phyloP scores from a whole-genome alignment of 2,888 invertebrate genomes.

The Aleiodes alternator region DNA sequence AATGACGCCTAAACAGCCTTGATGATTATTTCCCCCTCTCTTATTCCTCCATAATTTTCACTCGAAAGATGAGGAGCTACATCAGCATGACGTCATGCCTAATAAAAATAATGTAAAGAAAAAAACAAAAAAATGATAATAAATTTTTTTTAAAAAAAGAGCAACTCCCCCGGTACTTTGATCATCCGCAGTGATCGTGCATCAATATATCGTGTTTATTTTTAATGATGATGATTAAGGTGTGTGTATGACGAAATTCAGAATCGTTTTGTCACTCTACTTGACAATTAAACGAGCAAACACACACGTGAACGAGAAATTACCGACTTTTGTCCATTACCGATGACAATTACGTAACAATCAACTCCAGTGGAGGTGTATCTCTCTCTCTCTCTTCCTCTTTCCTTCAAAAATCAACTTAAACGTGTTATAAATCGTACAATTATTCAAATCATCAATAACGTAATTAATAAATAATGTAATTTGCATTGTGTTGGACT shows the following conservation, averaged over 20 bases:
- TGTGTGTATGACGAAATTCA: not conserved
- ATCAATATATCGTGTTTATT: conserved; percentile 8
- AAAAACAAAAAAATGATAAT: conserved; percentile 19
- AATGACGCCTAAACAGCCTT: not conserved
- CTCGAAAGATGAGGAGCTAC: not conserved
- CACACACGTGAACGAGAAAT: not conserved
- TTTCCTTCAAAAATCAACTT: too few relatives aligned
- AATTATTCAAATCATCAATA: too few relatives aligned
- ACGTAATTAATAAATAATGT: too few relatives aligned
- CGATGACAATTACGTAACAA: conserved; percentile 12
- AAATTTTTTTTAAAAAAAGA: conserved; percentile 9
- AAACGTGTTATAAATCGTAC: too few relatives aligned
- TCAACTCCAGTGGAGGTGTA: not conserved
- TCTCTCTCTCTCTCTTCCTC: not conserved
- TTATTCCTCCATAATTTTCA: not conserved
- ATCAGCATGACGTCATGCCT: conserved; percentile 41
- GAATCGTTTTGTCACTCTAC: not conserved
- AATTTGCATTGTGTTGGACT: too few relatives aligned
- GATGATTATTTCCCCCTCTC: not conserved
- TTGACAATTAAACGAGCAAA: conserved; percentile 14
- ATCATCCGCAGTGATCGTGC: not conserved
- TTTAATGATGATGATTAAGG: conserved; percentile 5
- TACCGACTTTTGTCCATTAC: not conserved
- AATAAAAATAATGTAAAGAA: conserved; percentile 43
- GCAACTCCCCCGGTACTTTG: not conserved